Evolutionary conservation across 2,113 vertebrate genomes (phyloP), one percentile per base, ranked within the genome.

Genomic region (Bucco capensis): DNA sequence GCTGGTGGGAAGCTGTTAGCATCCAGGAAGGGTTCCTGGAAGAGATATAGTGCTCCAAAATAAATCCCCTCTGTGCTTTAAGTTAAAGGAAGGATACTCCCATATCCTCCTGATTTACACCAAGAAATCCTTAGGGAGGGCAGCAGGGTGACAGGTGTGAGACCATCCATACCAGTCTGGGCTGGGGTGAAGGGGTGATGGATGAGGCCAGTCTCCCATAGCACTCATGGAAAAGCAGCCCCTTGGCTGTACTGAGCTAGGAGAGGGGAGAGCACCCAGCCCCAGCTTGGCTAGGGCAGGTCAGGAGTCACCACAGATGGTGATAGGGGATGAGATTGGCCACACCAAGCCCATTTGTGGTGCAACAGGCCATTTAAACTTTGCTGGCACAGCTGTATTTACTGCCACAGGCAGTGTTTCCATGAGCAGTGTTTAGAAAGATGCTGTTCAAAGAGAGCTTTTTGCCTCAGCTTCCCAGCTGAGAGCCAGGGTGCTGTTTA

Each of bases 351-450:
- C 35, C 8, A 1, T 40, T 23, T 0, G 0, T 17, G 37, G 64
- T 70, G 38, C 78, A 71, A 70, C 61, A 73, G 74, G 40, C 35
- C 84, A 53, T 46, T 74, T 47, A 53, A 91, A 40, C 83, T 94
- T 56, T 94, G 75, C 89, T 88, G 82, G 53, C 86, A 76, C 67
- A 60, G 86, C 78, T 66, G 19, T 72, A 64, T 92, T 93, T 83
- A 75, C 56, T 72, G 40, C 49, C 75, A 58, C 53, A 37, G 58
- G 71, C 78, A 79, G 71, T 4, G 31, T 57, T 89, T 82, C 51
- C 53, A 50, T 2, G 6, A 64, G 57, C 67, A 72, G 50, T 35
- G 19, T 47, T 83, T 65, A 42, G 58, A 88, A 73, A 49, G 33
- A 49, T 15, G 80, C 64, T 73, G 46, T 58, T 90, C 33, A 27